These are phyloP conservation scores for Campylorhamphus procurvoides DNA, from an alignment of 2,113 vertebrate genomes.

Conservation along the genomic window DNA sequence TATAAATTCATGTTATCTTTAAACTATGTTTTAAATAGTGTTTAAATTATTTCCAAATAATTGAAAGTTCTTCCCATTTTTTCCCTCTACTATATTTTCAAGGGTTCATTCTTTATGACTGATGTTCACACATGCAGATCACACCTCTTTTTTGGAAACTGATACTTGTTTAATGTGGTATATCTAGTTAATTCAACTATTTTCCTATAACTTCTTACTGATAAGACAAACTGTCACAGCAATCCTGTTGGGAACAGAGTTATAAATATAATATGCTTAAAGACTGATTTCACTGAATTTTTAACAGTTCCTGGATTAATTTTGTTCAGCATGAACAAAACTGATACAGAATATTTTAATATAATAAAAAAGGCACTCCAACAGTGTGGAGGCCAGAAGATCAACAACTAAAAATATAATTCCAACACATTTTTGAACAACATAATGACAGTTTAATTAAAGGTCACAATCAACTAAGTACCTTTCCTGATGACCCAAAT, in stretches of 20 bases:
- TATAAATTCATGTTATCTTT: not conserved
- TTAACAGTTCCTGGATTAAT: slow-evolving; percentile 22
- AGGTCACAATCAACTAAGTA: slow-evolving; percentile 51
- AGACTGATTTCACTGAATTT: slow-evolving; percentile 29
- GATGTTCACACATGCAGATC: not conserved
- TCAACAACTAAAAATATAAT: not conserved
- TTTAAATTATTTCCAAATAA: slow-evolving; percentile 19
- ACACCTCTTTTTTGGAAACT: not conserved
- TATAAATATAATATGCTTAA: slow-evolving; percentile 8
- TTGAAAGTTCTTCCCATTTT: not conserved
- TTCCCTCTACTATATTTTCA: slow-evolving; percentile 7
- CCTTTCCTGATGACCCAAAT: slow-evolving; percentile 98
- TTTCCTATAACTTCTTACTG: slow-evolving; percentile 39
- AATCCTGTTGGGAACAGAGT: slow-evolving; percentile 20
- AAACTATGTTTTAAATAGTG: not conserved
- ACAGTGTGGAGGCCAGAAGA: not conserved
- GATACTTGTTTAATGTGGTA: not conserved
- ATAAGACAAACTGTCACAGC: slow-evolving; percentile 27
- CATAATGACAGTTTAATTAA: not conserved
- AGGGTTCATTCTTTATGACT: not conserved
- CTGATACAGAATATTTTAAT: not conserved
- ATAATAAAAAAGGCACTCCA: not conserved
- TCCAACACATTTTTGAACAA: not conserved
- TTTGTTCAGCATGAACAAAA: slow-evolving; percentile 27
- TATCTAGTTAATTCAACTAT: slow-evolving; percentile 26